phyloP scores from a whole-genome alignment of 2,888 invertebrate species.

The Heliconius ethilla region DNA sequence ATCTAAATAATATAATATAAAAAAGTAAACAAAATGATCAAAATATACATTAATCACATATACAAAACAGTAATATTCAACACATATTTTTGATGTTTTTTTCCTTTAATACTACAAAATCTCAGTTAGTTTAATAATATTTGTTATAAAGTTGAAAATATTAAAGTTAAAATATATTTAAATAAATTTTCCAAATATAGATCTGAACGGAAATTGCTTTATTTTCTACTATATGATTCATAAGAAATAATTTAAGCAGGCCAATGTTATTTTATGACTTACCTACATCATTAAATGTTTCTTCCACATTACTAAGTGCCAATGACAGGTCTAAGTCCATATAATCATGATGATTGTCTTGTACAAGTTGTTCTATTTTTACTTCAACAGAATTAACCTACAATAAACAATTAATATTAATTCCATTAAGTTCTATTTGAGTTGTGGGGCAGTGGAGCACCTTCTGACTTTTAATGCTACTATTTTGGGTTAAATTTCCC shows the following conservation, averaged over 20 bases:
- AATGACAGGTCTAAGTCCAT: slow-evolving; percentile 57
- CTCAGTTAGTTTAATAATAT: not conserved
- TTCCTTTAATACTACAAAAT: not conserved
- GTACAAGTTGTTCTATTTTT: slow-evolving; percentile 58
- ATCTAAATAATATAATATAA: no score
- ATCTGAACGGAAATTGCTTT: not conserved
- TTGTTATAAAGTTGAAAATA: not conserved
- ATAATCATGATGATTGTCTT: slow-evolving; percentile 56
- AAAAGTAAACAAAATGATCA: not conserved
- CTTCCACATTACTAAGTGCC: slow-evolving; percentile 49
- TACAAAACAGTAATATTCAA: not conserved
- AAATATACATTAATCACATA: not conserved
- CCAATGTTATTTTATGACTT: slow-evolving; percentile 19
- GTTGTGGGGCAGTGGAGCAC: no score
- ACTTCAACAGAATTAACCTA: slow-evolving; percentile 48
- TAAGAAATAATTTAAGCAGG: no score
- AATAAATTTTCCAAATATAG: no score
- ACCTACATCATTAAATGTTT: slow-evolving; percentile 54
- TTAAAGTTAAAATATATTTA: no score
- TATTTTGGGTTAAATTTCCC: not conserved
- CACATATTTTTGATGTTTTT: not conserved
- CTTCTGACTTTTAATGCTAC: not conserved
- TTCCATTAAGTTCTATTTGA: not conserved
- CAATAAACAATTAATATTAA: not conserved
- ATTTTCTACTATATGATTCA: not conserved